Base-by-base conservation (phyloP, 30 jellyfish, hydroid and myxozoan genomes). In the Aurelia sp. region DNA sequence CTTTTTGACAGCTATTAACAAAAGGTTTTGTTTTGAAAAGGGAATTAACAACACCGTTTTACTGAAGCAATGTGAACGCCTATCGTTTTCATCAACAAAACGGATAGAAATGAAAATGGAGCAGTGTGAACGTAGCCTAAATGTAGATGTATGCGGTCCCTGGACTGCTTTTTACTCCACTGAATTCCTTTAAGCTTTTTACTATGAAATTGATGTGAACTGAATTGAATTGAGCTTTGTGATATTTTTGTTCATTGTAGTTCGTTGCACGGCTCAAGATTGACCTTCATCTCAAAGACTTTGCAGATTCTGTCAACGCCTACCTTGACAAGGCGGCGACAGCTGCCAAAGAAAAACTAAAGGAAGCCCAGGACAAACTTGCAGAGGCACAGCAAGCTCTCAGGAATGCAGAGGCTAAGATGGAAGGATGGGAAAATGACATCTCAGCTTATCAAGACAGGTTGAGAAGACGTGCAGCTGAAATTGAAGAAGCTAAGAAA, bases 401-500 rank as follows among this genome's bases (percentile, higher is more conserved):
- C 61, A 19, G 31, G 11, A 27, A 11, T 13, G 90, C 90, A 64
- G 11, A 18, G 41, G 44, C 4, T 1, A 79, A 79, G 66, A 67
- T 79, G 71, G 18, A 44, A 4, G 86, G 86, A 18, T 79, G 90
- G 90, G 66, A 79, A 59, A 37, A 66, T 8, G 87, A 57, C 7
- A 60, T 78, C 61, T 30, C 33, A 20, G 63, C 51, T 55, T 78
- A 58, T 60, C 61, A 78, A 78, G 58, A 60, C 2, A 61, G 69
- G 17, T 35, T 58, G 21, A 58, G 57, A 22, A 59, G 50, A 21
- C 19, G 89, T 22, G 19, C 86, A 17, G 85, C 52, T 13, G 89
- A 78, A 78, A 22, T 78, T 12, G 89, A 78, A 63, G 65, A 48
- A 78, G 74, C 62, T 13, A 78, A 78, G 20, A 48, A 33, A 20